Percentiles rank a stretch among this genome's conserved stretches.
phyloP scores from a whole-genome alignment of 2,797 vertebrate species.

The Characodon lateralis region DNA sequence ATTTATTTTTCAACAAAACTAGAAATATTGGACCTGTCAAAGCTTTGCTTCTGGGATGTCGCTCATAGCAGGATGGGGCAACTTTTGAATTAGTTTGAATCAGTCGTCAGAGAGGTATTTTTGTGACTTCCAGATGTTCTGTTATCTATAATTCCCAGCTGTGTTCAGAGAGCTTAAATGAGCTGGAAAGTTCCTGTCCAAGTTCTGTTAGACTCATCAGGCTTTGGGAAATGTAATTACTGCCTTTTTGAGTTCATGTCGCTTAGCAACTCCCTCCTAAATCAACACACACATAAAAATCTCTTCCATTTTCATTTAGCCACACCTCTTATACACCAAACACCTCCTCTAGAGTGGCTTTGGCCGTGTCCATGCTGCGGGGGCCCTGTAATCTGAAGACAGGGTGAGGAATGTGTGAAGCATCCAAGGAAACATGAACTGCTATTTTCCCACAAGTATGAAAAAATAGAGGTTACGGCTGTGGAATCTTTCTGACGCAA shows the following conservation, averaged over 20 bases:
- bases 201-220: slow-evolving; percentile 79
- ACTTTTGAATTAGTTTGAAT: slow-evolving; percentile 73
- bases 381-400: slow-evolving; percentile 83
- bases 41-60: slow-evolving; percentile 62
- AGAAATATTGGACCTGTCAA: slow-evolving; percentile 61
- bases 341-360: slow-evolving; percentile 61
- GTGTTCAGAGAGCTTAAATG: slow-evolving; percentile 77
- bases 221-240: slow-evolving; percentile 77
- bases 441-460: slow-evolving; percentile 94
- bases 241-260: slow-evolving; percentile 70
- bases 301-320: slow-evolving; percentile 65
- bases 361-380: slow-evolving; percentile 69
- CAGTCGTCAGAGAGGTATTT: slow-evolving; percentile 71
- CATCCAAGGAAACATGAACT: slow-evolving; percentile 89
- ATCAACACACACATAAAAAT: slow-evolving; percentile 65
- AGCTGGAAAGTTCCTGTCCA: slow-evolving; percentile 77
- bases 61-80: slow-evolving; percentile 71
- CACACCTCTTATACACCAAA: slow-evolving; percentile 69
- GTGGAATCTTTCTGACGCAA: slow-evolving; percentile 84
- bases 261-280: slow-evolving; percentile 72
- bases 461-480: slow-evolving; percentile 81
- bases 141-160: slow-evolving; percentile 81
- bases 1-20: slow-evolving; percentile 27
- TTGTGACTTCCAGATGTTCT: slow-evolving; percentile 80
- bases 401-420: slow-evolving; percentile 88